Evolutionary conservation across 2,113 vertebrate genomes (phyloP).

Genomic region (Eudyptes chrysolophus): DNA sequence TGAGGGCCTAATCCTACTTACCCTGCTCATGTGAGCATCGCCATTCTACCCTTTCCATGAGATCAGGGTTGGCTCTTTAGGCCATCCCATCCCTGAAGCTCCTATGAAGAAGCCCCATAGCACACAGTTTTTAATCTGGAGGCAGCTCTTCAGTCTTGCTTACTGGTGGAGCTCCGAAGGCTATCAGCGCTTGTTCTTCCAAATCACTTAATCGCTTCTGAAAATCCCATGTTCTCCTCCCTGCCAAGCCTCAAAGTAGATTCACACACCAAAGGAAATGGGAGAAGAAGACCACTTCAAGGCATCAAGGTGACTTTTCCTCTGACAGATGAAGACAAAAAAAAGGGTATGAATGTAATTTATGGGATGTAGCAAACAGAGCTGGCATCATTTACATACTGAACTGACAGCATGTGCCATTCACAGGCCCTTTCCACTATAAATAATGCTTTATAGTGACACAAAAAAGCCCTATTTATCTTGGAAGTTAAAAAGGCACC

Average conservation of each 20-base stretch:
- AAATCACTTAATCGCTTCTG: neutral
- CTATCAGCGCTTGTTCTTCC: neutral
- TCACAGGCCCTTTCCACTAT: conserved; percentile 6
- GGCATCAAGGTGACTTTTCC: conserved; percentile 59
- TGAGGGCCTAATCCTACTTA: neutral
- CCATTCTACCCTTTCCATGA: neutral
- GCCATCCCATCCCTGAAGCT: neutral
- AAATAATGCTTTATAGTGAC: conserved; percentile 41
- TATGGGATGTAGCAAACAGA: neutral
- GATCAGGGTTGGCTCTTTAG: neutral
- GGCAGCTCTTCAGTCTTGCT: neutral
- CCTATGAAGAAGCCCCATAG: neutral
- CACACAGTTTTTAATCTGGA: neutral
- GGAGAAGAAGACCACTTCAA: neutral
- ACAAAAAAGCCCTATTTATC: conserved; percentile 40
- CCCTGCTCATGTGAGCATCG: neutral
- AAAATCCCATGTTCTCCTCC: neutral
- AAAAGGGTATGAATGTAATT: conserved; percentile 26
- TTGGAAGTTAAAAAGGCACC: conserved; percentile 10
- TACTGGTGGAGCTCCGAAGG: neutral
- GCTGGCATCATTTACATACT: conserved; percentile 48
- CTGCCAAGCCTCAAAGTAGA: neutral
- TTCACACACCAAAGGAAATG: neutral
- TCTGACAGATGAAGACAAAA: conserved; percentile 54
- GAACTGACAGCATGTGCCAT: neutral